Conservation (phyloP, 2,113 vertebrate species). For the Elachura formosa region DNA sequence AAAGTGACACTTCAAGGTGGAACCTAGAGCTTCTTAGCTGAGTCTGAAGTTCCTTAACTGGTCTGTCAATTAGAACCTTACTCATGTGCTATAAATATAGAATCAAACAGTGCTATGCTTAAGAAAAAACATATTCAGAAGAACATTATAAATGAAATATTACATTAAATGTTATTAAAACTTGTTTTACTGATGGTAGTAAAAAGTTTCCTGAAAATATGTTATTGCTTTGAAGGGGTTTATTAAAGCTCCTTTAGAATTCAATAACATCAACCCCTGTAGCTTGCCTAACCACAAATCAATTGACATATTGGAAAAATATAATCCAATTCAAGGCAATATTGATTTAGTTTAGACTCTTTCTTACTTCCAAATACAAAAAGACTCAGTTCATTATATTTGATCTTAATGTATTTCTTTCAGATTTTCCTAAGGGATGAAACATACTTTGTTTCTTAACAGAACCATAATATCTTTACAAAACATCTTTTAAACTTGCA, state of each 20-base stretch:
- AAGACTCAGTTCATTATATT: not conserved
- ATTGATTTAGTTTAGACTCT: not conserved
- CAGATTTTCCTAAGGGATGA: not conserved
- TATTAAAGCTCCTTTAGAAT: not conserved
- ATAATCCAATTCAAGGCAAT: not conserved
- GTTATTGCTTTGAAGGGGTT: not conserved
- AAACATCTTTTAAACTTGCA: not conserved
- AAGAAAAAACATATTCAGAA: not conserved
- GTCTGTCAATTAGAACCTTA: not conserved
- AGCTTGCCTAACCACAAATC: not conserved
- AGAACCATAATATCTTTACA: not conserved
- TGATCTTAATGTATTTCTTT: not conserved
- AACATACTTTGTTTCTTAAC: not conserved
- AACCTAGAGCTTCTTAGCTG: not conserved
- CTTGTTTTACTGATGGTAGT: not conserved
- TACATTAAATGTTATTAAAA: not conserved
- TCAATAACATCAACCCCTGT: not conserved
- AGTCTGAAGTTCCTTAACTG: not conserved
- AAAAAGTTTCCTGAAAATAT: not conserved
- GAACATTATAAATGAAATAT: not conserved
- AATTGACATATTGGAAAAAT: not conserved
- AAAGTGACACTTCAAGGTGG: not conserved
- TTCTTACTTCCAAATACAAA: not conserved
- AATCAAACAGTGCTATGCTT: not conserved
- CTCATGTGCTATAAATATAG: not conserved